Evolutionary conservation across 2,888 invertebrate genomes (phyloP).

Genomic region (Molanna angustata): DNA sequence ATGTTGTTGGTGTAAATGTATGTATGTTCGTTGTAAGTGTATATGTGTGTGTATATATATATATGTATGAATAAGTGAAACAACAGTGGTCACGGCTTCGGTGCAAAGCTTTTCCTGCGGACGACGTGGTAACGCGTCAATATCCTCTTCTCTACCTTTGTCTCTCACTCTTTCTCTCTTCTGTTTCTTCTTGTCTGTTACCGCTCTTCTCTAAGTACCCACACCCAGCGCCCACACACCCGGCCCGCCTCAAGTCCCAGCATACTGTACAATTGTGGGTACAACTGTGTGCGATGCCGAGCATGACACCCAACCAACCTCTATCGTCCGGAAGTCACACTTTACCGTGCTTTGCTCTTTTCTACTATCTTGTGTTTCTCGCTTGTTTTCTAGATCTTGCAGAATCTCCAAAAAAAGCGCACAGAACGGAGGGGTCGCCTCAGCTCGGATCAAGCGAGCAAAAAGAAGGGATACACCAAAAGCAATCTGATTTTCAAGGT

Average conservation of each 20-base stretch:
- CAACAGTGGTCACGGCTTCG: conserved; percentile 17
- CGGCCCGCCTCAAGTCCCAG: conserved; percentile 39
- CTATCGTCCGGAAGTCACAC: conserved; percentile 50
- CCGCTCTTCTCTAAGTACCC: conserved; percentile 42
- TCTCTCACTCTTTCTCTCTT: conserved; percentile 19
- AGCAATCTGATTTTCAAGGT: conserved; percentile 99
- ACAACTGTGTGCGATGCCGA: conserved; percentile 39
- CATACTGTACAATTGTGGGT: conserved; percentile 37
- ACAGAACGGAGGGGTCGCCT: conserved; percentile 96
- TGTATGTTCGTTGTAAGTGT: no score
- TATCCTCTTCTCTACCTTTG: conserved; percentile 5
- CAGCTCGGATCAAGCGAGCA: conserved; percentile 84
- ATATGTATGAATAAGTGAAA: no score
- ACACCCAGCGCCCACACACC: conserved; percentile 47
- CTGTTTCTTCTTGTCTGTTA: conserved; percentile 38
- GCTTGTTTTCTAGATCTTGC: conserved; percentile 96
- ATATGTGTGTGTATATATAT: no score
- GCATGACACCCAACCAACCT: conserved; percentile 39
- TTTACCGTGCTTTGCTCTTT: conserved; percentile 56
- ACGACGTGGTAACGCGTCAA: conserved; percentile 4
- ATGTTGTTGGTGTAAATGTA: no score
- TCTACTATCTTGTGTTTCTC: conserved; percentile 84
- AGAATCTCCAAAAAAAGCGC: conserved; percentile 99
- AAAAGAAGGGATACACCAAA: conserved; percentile 93
- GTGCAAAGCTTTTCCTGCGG: conserved; percentile 25